These are phyloP conservation scores for Actenoides lindsayi DNA, from an alignment of 2,113 vertebrate species.

Conservation along the genomic window DNA sequence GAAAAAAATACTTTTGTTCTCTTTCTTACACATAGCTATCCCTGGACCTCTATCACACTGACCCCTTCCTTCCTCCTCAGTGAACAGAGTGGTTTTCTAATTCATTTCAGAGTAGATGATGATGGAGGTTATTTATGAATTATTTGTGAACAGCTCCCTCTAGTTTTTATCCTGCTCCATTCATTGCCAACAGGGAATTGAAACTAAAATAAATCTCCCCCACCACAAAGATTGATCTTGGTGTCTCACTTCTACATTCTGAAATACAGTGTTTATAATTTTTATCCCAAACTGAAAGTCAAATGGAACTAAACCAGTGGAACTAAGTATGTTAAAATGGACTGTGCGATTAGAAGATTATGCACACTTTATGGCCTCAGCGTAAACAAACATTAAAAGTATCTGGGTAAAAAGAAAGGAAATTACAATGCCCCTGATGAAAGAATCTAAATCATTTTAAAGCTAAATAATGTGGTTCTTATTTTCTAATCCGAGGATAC, in stretches of 20 bases:
- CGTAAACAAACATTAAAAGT: not conserved
- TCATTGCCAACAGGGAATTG: not conserved
- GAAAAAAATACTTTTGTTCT: no score
- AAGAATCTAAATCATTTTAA: not conserved
- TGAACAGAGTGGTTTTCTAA: not conserved
- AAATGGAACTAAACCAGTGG: not conserved
- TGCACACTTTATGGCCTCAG: not conserved
- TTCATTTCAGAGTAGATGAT: not conserved
- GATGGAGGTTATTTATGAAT: not conserved
- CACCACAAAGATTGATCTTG: not conserved
- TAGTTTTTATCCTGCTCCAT: not conserved
- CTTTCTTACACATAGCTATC: no score
- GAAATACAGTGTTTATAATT: not conserved
- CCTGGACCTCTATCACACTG: no score
- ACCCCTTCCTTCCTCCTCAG: no score
- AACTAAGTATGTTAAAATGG: conserved; percentile 8
- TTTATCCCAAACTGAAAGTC: not conserved
- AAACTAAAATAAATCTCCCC: not conserved
- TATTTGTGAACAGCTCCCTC: conserved; percentile 27
- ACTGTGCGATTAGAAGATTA: conserved; percentile 21
- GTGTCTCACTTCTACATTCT: not conserved
- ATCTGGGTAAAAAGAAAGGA: conserved; percentile 14
- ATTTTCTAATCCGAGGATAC: not conserved
- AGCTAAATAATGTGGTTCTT: not conserved
- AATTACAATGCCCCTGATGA: not conserved